Evolutionary conservation across 2,888 invertebrate species (phyloP), one percentile per base, ranked within the genome.

Genomic region (Chloromyia formosa): DNA sequence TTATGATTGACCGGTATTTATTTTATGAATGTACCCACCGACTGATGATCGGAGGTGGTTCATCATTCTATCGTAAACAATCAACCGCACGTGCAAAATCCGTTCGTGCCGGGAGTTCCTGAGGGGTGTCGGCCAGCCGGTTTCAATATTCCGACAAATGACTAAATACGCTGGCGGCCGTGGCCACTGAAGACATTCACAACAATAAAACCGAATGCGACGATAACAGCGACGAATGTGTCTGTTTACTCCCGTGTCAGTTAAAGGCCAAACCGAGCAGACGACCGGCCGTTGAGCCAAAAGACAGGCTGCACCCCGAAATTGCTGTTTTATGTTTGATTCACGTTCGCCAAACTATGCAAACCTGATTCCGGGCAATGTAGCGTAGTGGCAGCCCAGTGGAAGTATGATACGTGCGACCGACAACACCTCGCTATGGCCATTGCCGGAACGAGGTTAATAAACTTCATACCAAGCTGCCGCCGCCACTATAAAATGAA

Each of bases 401-500:
- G 62, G 27, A 12, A 40, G 10, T 12, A 23, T 27, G 18, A 23
- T 61, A 3, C 10, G 20, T 40, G 56, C 42, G 62, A 27, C 23
- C 27, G 18, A 22, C 66, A 49, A 20, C 49, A 54, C 14, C 69
- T 53, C 14, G 35, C 53, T 5, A 16, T 53, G 53, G 22, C 68
- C 69, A 54, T 35, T 20, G 69, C 69, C 69, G 56, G 69, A 53
- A 69, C 56, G 56, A 71, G 71, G 71, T 71, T 56, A 71, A 58
- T 71, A 71, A 71, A 71, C 71, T 58, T 23, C 16, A 20, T 18
- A 35, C 66, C 45, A 12, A 12, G 10, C 49, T 1, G 49, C 49
- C 49, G 3, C 49, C 12, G 49, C 12, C 14, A 10, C 27, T 35
- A 35, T 35, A 4, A 35, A 49, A 2, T 49, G 49, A 16, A 49